Evolutionary conservation across 2,797 vertebrate species (phyloP), one percentile per base, ranked within the genome.

Genomic region (Agapornis canus): DNA sequence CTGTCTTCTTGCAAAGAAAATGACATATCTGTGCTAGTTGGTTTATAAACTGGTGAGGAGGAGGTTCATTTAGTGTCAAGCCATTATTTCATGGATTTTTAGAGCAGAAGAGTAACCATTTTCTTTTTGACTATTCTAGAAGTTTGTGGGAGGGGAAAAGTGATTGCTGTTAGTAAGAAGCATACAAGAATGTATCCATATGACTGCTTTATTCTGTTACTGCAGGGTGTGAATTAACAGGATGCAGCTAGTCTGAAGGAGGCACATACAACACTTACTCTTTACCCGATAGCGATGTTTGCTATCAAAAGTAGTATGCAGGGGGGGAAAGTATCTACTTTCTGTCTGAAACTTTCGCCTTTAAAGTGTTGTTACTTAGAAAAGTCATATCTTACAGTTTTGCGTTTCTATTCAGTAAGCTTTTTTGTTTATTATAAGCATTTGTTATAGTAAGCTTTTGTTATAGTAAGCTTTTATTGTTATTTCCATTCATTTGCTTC

Each of bases 1-100:
- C 76, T 45, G 7, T 82, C 51, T 95, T 93, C 66, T 70, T 90
- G 77, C 71, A 76, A 89, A 93, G 90, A 96, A 95, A 96, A 94
- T 92, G 35, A 72, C 80, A 61, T 82, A 66, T 89, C 73, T 70
- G 21, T 65, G 78, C 66, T 86, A 39, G 72, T 63, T 77, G 60
- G 60, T 95, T 86, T 96, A 90, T 91, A 86, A 96, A 82, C 35
- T 92, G 52, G 39, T 68, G 29, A 68, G 86, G 73, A 94, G 75
- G 82, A 94, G 40, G 64, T 49, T 76, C 2, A n/a, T 85, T 93
- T 70, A 31, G 13, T 94, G 92, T 92, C 79, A 95, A 71, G 21
- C 71, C 48, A 69, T 94, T 95, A 84, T 91, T 97, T 73, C 26
- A 47, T 83, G 57, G 65, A 81, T 92, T 87, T 91, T 90, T 89